These are phyloP conservation scores for Platalea minor DNA, from an alignment of 2,797 vertebrate species.

Conservation along the genomic window DNA sequence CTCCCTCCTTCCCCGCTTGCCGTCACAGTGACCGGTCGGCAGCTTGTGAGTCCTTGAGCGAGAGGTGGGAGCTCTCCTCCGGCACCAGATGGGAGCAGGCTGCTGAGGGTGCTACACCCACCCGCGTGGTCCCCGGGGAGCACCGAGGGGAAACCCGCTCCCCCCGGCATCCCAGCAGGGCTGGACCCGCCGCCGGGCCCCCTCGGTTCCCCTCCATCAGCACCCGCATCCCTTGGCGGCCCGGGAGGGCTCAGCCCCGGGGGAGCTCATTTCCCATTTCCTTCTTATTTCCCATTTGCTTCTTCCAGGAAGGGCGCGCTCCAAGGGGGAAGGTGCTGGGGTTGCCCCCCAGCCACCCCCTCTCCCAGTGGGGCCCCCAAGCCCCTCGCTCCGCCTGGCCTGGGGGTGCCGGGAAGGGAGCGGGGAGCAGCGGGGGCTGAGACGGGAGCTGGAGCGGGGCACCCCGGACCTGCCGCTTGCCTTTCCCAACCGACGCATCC, in stretches of 20 bases:
- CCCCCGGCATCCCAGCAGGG: accelerated
- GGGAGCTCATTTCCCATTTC: not conserved
- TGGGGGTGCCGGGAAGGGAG: accelerated
- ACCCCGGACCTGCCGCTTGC: not conserved
- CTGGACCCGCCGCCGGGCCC: not conserved
- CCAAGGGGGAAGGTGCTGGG: accelerated
- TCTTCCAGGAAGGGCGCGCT: accelerated
- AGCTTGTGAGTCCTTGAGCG: not conserved
- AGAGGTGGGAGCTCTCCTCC: not conserved
- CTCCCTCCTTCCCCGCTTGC: not conserved
- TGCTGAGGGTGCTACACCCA: not conserved
- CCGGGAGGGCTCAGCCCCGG: not conserved
- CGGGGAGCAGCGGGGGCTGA: not conserved
- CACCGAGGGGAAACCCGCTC: not conserved
- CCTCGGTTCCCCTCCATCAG: not conserved
- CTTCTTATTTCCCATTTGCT: not conserved
- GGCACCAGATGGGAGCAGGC: not conserved
- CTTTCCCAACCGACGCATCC: accelerated
- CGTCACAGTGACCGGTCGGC: conserved; percentile 65
- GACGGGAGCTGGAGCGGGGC: accelerated
- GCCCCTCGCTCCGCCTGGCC: accelerated
- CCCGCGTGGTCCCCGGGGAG: accelerated
- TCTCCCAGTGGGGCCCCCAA: accelerated
- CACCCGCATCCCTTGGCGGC: not conserved
- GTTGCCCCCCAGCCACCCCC: not conserved